Evolutionary conservation across 2,888 invertebrate species (phyloP), one percentile per base, ranked within the genome.

Genomic region (Lasioglossum morio): DNA sequence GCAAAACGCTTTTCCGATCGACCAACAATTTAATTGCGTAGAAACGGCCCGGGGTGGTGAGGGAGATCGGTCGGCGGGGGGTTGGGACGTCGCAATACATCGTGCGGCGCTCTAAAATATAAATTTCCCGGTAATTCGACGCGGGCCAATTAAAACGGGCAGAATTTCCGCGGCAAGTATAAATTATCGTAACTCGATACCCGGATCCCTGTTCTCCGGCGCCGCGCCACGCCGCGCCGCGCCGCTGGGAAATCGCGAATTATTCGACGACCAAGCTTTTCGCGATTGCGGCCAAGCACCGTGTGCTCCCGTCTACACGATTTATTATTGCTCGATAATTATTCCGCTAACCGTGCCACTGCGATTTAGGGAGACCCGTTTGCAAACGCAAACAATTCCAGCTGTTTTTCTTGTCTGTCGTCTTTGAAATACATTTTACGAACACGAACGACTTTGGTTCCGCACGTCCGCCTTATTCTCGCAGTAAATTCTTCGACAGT

Each of bases 131-230:
- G 60, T 60, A 72, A 82, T 75, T 43, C 75, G 77, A 46, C 72
- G 10, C 27, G 34, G 53, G 27, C 63, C 72, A 73, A 70, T 76
- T 78, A 72, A 79, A 76, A n/a, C 57, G 3, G 23, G 66, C 34
- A 63, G 74, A 79, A 76, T 72, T 60, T 79, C 57, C 30, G n/a
- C 46, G 14, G 14, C 16, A 12, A 27, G 43, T 66, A 70, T 84
- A 72, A 84, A 84, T 86, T 84, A 80, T 80, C 53, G 75, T 75
- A 72, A 83, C 69, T 72, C 73, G 77, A 84, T 84, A 82, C 30
- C 46, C 46, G 76, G 19, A 30, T 14, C 63, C 30, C 30, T 16
- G n/a, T 30, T 27, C 48, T 37, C 70, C 53, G 23, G 10, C n/a
- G 23, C 48, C 23, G 48, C 53, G 23, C n/a, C 53, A 8, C 30